Base-by-base conservation (phyloP, 2,797 vertebrate genomes). In the Lerista edwardsae region DNA sequence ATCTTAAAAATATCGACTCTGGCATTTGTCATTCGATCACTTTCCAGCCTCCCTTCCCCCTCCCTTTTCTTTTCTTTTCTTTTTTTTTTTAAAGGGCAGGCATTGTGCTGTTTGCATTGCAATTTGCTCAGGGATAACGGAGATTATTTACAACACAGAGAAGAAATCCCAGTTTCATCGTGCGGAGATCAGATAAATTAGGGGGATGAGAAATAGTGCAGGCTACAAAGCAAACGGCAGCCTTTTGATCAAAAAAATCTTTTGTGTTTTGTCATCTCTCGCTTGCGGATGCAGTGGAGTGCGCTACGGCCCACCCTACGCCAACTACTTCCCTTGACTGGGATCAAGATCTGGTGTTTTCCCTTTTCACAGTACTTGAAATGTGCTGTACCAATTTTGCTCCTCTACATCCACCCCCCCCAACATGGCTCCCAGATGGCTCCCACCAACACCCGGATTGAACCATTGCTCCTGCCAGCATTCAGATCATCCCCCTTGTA, bases 1-100 rank as follows among this genome's bases (percentile, higher is more conserved):
- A 71, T 55, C 41, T 73, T 71, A 39, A 82, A n/a, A 86, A 82
- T 82, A 77, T 76, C 71, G 69, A 86, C 73, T 81, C 29, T 86
- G 68, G 79, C 25, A 72, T 71, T 72, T 82, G 47, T 71, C 47
- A 68, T 71, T 82, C 23, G 57, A 55, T 51, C 31, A 51, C 39
- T 73, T 29, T 62, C 47, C 29, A n/a, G 36, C 51, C 25, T 9
- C 1, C 25, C 25, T 3, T n/a, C 15, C 23, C n/a, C 21, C 14
- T 14, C 39, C 1, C 27, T 55, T 17, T n/a, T 34, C n/a, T n/a
- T n/a, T n/a, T n/a, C n/a, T n/a, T n/a, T n/a, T n/a, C n/a, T n/a
- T n/a, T n/a, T n/a, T 14, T 27, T 51, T 71, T 57, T 31, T 31
- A 1, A 10, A 39, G 55, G 14, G 29, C 9, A 69, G 27, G 10